phyloP scores from a whole-genome alignment of 92 coral and sea anemone species.

The Chrysogorgia sp. region DNA sequence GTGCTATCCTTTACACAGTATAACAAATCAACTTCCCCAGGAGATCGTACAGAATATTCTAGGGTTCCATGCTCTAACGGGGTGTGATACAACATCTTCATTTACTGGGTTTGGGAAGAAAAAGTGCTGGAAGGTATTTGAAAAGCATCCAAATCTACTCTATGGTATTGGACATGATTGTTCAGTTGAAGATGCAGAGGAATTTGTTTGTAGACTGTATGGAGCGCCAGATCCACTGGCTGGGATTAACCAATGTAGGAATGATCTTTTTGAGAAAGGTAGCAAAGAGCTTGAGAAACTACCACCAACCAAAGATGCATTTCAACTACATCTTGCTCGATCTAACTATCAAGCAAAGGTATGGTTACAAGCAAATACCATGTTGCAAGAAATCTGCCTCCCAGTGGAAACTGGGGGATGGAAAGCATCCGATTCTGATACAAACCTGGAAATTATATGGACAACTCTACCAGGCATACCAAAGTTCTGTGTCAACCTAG shows the following conservation, averaged over 20 bases:
- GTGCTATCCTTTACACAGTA: slow-evolving; percentile 10
- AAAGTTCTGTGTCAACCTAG: neutral
- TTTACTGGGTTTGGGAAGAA: slow-evolving; percentile 41
- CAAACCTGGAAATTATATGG: slow-evolving; percentile 6
- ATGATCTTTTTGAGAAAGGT: slow-evolving; percentile 28
- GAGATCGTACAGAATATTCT: slow-evolving; percentile 15
- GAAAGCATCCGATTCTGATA: neutral
- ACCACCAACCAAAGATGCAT: slow-evolving; percentile 39
- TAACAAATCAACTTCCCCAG: slow-evolving; percentile 21
- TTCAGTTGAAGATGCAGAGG: slow-evolving; percentile 40
- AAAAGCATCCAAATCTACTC: slow-evolving; percentile 25
- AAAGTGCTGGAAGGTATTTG: slow-evolving; percentile 42
- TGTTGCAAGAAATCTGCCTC: neutral
- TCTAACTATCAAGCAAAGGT: slow-evolving; percentile 6
- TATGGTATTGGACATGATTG: slow-evolving; percentile 31
- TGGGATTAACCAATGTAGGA: slow-evolving; percentile 32
- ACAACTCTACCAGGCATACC: slow-evolving; percentile 10
- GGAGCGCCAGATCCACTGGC: slow-evolving; percentile 16
- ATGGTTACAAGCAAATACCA: slow-evolving; percentile 3
- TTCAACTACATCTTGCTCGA: neutral
- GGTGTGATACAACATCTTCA: slow-evolving; percentile 49
- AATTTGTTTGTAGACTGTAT: slow-evolving; percentile 25
- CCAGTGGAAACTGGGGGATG: neutral
- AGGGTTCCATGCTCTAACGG: slow-evolving; percentile 45
- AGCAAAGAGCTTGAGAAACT: neutral